phyloP scores from a whole-genome alignment of 2,113 vertebrate genomes.

The Progne subis region DNA sequence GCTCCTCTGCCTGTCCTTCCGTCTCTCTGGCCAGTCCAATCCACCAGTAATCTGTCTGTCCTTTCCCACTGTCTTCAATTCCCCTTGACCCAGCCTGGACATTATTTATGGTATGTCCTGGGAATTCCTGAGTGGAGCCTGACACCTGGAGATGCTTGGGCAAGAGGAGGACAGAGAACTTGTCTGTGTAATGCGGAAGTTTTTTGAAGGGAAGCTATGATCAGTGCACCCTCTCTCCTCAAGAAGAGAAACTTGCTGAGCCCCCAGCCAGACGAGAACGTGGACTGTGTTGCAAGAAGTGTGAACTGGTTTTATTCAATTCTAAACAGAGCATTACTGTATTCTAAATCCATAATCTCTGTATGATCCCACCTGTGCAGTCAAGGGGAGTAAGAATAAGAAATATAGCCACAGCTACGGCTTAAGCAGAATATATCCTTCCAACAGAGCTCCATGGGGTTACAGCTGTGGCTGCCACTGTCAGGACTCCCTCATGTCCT shows the following conservation, averaged over 20 bases:
- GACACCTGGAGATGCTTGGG: neutral
- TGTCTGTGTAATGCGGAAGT: neutral
- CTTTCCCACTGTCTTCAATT: neutral
- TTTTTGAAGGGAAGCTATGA: neutral
- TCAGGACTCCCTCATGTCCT: neutral
- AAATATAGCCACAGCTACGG: neutral
- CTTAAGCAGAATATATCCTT: neutral
- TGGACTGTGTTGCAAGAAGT: neutral
- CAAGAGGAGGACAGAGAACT: neutral
- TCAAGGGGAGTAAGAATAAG: neutral
- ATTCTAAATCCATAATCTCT: neutral
- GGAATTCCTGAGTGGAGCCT: neutral
- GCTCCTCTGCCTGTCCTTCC: neutral
- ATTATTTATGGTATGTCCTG: neutral
- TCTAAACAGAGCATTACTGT: neutral
- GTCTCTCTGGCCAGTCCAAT: neutral
- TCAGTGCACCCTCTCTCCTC: neutral
- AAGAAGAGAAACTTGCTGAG: neutral
- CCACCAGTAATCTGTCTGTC: neutral
- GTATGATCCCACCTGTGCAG: neutral
- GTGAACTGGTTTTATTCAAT: neutral
- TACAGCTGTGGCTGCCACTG: neutral
- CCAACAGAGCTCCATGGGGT: neutral
- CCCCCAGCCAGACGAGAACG: fast-evolving
- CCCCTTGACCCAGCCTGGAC: neutral